Evolutionary conservation across 2,113 vertebrate species (phyloP), one percentile per base, ranked within the genome.

Genomic region (Pampusana beccarii): DNA sequence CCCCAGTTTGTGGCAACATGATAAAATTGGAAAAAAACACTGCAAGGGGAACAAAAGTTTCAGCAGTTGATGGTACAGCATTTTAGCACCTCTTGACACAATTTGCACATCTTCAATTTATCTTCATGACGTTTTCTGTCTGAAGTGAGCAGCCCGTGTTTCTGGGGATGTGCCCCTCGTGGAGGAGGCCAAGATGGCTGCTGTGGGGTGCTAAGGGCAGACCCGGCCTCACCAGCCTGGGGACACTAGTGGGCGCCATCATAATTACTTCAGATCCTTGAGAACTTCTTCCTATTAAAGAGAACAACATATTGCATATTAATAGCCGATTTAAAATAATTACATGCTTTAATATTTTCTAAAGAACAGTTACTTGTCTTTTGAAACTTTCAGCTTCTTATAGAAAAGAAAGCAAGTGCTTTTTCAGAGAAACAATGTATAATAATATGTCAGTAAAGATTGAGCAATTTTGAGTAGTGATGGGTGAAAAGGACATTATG

Each of bases 361-460:
- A 98, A 98, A 98, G 98, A 98, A 98, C 97, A 83, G 97, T 98
- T 98, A 96, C 97, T 98, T 97, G 95, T 98, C 98, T 98, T 96
- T 91, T 97, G 90, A 98, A 99, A 99, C 98, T 99, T 99, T 99
- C 98, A 98, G 98, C 98, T 99, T 99, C 98, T 98, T 98, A 99
- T 98, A 98, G 98, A 98, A 99, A 99, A 99, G 98, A 99, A 98
- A 98, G 97, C 98, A 98, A 98, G 98, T 98, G 98, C 98, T 98
- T 98, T 98, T 97, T 97, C 98, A 97, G 97, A 98, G 98, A 99
- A 99, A 99, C 99, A 99, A 99, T 99, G 98, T 99, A 98, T 99
- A 99, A 99, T 99, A 99, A 99, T 99, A 99, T 99, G 99, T 99
- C 98, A 98, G 98, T 98, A 98, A 98, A 99, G 98, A 99, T 98